Evolutionary conservation across 2,888 invertebrate species (phyloP).

Genomic region (Zaprionus lineosus): DNA sequence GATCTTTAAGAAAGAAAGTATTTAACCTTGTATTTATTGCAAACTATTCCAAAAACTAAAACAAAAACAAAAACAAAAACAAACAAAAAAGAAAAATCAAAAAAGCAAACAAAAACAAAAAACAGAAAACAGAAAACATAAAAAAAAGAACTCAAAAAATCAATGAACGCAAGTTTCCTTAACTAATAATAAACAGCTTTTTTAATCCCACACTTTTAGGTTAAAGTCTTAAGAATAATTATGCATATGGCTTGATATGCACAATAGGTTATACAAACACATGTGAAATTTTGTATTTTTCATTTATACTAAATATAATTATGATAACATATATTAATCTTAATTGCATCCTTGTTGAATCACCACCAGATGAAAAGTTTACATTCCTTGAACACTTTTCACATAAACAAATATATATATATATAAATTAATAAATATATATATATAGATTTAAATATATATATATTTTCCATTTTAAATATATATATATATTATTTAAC

Average conservation of each 20-base stretch:
- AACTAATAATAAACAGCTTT: constrained; percentile 34
- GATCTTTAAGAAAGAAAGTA: constrained; percentile 47
- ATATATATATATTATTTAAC: constrained; percentile 17
- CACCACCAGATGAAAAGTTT: constrained; percentile 9
- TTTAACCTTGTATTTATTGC: constrained; percentile 34
- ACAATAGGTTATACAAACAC: constrained; percentile 33
- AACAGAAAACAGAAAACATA: constrained; percentile 7
- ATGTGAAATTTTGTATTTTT: constrained; percentile 54
- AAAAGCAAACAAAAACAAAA: constrained; percentile 6
- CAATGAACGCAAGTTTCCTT: constrained; percentile 59
- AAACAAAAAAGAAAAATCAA: constrained; percentile 24
- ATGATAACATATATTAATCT: constrained; percentile 32
- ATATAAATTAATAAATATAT: constrained; percentile 15
- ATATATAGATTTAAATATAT: constrained; percentile 11
- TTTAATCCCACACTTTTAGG: constrained; percentile 21
- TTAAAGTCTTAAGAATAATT: constrained; percentile 25
- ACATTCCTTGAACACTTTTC: constrained; percentile 42
- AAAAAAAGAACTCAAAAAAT: no score
- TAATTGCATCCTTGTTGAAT: constrained; percentile 35
- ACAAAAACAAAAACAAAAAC: constrained; percentile 2
- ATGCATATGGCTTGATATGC: constrained; percentile 35
- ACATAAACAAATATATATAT: no score
- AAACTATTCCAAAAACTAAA: constrained; percentile 19
- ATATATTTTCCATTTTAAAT: constrained; percentile 17
- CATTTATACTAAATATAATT: constrained; percentile 58